Evolutionary conservation across 1,140 invertebrate genomes (phyloP).

Genomic region (Hylaeus anthracinus): DNA sequence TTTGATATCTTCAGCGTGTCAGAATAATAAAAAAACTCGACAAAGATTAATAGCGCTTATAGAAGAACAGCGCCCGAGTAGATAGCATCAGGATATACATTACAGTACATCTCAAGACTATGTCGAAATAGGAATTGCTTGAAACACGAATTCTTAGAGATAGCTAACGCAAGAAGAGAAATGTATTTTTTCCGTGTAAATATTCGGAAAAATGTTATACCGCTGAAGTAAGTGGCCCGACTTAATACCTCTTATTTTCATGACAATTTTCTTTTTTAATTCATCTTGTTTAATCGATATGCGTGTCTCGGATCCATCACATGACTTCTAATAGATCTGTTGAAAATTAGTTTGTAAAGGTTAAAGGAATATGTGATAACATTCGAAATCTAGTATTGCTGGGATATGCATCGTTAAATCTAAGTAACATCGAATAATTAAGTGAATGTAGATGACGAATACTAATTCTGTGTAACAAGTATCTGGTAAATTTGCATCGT

Average conservation of each 20-base stretch:
- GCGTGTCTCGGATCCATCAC: not conserved
- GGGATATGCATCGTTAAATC: not conserved
- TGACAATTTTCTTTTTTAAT: not conserved
- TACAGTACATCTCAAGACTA: slow-evolving; percentile 51
- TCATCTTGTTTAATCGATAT: not conserved
- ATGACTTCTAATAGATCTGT: not conserved
- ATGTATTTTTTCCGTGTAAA: slow-evolving; percentile 22
- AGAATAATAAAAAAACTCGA: slow-evolving; percentile 92
- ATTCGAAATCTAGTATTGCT: not conserved
- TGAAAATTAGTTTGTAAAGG: slow-evolving; percentile 11
- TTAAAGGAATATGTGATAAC: slow-evolving; percentile 20
- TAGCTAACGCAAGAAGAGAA: not conserved
- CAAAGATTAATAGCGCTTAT: slow-evolving; percentile 89
- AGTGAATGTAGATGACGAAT: slow-evolving; percentile 22
- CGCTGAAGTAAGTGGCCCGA: not conserved
- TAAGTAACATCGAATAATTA: not conserved
- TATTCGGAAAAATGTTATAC: not conserved
- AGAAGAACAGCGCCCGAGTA: slow-evolving; percentile 82
- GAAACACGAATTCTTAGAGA: not conserved
- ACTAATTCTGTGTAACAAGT: no score
- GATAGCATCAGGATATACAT: slow-evolving; percentile 62
- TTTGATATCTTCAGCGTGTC: slow-evolving; percentile 92
- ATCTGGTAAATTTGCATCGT: no score
- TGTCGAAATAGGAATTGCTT: slow-evolving; percentile 57
- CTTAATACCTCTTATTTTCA: not conserved